phyloP scores from a whole-genome alignment of 2,888 invertebrate genomes.

The Epinotia ramella region DNA sequence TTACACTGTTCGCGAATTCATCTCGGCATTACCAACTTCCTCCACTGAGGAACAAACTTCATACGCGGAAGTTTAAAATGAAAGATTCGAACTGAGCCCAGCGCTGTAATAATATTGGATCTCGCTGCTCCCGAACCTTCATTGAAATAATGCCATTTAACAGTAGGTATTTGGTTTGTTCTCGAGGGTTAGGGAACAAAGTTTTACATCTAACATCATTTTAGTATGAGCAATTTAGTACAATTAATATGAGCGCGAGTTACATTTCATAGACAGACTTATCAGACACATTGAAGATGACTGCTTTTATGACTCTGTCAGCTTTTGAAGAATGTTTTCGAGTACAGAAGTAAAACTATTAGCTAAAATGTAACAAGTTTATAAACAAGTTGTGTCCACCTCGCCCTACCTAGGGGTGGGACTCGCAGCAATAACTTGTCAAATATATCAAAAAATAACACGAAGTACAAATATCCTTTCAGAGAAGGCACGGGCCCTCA shows the following conservation, averaged over 20 bases:
- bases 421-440: constrained; percentile 46
- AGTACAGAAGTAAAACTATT: constrained; percentile 17
- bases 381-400: constrained; percentile 21
- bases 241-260: background rate
- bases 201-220: constrained; percentile 27
- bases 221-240: no score
- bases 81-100: constrained; percentile 65
- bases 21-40: constrained; percentile 52
- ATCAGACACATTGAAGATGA: background rate
- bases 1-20: constrained; percentile 52
- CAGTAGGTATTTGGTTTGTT: constrained; percentile 36
- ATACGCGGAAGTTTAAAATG: constrained; percentile 71
- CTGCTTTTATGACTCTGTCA: background rate
- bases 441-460: constrained; percentile 52
- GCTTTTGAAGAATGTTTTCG: constrained; percentile 6
- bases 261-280: background rate
- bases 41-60: constrained; percentile 52
- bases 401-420: background rate
- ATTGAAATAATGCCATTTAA: constrained; percentile 43
- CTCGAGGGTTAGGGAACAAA: constrained; percentile 17
- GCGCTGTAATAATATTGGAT: constrained; percentile 60
- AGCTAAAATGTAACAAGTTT: constrained; percentile 34
- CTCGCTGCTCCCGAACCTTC: constrained; percentile 47
- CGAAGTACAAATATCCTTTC: constrained; percentile 52
- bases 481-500: constrained; percentile 52